Evolutionary conservation across 2,888 invertebrate species (phyloP).

Genomic region (Drosophila niveifrons): DNA sequence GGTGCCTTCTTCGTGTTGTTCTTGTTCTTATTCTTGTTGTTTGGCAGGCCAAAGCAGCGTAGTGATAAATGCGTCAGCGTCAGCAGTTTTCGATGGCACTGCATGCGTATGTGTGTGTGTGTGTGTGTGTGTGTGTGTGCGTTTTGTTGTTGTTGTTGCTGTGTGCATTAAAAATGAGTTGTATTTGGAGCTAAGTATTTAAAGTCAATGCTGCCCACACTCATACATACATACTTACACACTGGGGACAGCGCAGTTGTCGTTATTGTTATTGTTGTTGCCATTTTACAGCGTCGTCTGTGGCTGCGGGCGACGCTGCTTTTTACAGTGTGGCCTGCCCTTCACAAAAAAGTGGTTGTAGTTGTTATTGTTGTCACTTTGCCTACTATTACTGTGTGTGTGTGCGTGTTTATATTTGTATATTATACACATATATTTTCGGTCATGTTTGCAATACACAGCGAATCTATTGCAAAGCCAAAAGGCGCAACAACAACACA

Average conservation of each 20-base stretch:
- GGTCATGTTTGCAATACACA: constrained; percentile 51
- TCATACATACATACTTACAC: constrained; percentile 10
- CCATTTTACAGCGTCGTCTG: constrained; percentile 53
- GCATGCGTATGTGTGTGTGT: constrained; percentile 19
- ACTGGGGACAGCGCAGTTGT: constrained; percentile 34
- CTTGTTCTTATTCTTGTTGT: constrained; percentile 34
- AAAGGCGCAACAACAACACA: constrained; percentile 19
- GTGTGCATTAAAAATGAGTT: constrained; percentile 68
- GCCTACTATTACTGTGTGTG: constrained; percentile 24
- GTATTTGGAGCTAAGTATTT: constrained; percentile 57
- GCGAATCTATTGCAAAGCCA: constrained; percentile 49
- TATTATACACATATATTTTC: constrained; percentile 38
- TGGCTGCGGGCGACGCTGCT: constrained; percentile 39
- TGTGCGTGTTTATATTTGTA: constrained; percentile 12
- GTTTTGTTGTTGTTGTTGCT: constrained; percentile 37
- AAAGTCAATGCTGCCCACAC: constrained; percentile 38
- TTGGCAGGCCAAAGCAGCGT: constrained; percentile 47
- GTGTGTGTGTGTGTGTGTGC: neutral
- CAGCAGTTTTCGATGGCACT: constrained; percentile 41
- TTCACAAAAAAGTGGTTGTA: constrained; percentile 49
- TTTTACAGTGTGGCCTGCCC: constrained; percentile 45
- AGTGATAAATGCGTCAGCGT: constrained; percentile 67
- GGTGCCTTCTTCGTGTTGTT: constrained; percentile 50
- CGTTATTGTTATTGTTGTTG: constrained; percentile 38
- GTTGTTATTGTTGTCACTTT: constrained; percentile 25